Evolutionary conservation across 2,113 vertebrate species (phyloP), one percentile per base, ranked within the genome.

Genomic region (Apeltes quadracus): DNA sequence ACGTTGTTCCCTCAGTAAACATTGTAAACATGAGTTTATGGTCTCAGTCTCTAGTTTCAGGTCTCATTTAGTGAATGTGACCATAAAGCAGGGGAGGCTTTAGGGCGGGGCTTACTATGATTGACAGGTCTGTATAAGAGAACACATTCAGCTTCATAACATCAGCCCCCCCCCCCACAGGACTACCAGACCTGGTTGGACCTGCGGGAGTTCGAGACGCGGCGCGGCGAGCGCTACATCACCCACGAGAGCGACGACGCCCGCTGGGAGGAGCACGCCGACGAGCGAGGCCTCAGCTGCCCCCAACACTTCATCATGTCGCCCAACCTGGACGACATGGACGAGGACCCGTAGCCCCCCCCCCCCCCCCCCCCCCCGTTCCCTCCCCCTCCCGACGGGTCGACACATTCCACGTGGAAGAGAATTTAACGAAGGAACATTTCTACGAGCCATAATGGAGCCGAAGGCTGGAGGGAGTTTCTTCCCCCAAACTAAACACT

Each of bases 121-220:
- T 51, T 23, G 22, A 51, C 43, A 44, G 43, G 43, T 44, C 43
- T 18, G 5, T 7, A 44, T 2, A 4, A 18, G 43, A 44, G 16
- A 18, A 2, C 15, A 7, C 41, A n/a, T n/a, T 44, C 41, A 1
- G 16, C 43, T 18, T 44, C 41, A 34, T 34, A 34, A 34, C 32
- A 5, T 34, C 29, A 5, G 29, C 11, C 38, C 10, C 39, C 12
- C 68, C 0, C 22, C 29, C 1, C 54, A 11, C 88, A 98, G 97
- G 97, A 98, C 91, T 98, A 96, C 87, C 95, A 97, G 87, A 98
- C 96, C 5, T 98, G 97, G 97, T 90, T 97, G 82, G 96, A 98
- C 87, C 95, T 98, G 75, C 90, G 97, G 88, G 96, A 98, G 88
- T 97, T 98, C 61, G 97, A 98, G 92, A 97, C 95, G 0, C 95